Evolutionary conservation across 2,888 invertebrate genomes (phyloP), one percentile per base, ranked within the genome.

Genomic region (Drosophila gaucha): DNA sequence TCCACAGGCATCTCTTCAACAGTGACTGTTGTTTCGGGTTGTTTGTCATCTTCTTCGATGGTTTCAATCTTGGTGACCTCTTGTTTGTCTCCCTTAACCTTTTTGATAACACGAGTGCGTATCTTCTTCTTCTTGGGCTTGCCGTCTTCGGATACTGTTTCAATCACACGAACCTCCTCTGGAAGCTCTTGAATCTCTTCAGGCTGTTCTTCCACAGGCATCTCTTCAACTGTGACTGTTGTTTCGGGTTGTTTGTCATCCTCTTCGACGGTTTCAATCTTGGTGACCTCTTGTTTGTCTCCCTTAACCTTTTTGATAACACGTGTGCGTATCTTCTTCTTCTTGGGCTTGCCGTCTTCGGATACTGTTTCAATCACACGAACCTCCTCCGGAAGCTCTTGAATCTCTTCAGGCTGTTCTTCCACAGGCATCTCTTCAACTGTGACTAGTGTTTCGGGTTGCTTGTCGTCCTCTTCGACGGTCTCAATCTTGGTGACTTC

Each of bases 31-130:
- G 43, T 28, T 16, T 43, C 43, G 6, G 43, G 43, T 18, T 28
- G 16, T 2, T 51, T 51, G 51, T 58, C 58, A 51, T 58, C 58
- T 14, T 58, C 58, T 16, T 58, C 58, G 16, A 58, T 28, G 28
- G 58, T 58, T 58, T 58, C 51, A 20, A 58, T 58, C 43, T 58
- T 58, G 28, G 51, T 58, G 16, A 58, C 58, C 16, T 58, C 58
- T 51, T 58, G 58, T 10, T 58, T 58, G 28, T 58, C 51, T 8
- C 58, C 58, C 51, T 58, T 58, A 3, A 58, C 58, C 33, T 47
- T 47, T 16, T 47, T 43, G 16, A 43, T 43, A 10, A 43, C 5
- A 28, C 43, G 43, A 16, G 43, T 43, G 1, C 43, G 43, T 3
- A 43, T 43, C 43, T 43, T 43, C 28, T 28, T 43, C 28, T 43